phyloP scores from a whole-genome alignment of 2,113 vertebrate genomes.

The Arothron firmamentum region DNA sequence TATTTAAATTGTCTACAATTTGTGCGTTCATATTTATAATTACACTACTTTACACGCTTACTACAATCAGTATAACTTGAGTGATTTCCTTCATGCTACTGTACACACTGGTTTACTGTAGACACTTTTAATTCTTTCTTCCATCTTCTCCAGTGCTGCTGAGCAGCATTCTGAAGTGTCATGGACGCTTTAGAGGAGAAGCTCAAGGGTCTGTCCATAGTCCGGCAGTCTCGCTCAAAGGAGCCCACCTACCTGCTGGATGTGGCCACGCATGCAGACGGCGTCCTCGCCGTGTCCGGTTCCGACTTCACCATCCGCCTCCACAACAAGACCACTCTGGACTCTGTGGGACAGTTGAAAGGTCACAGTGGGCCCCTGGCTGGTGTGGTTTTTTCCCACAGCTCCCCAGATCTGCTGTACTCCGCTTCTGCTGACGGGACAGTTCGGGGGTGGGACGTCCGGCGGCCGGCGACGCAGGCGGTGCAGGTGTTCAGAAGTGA shows the following conservation, averaged over 20 bases:
- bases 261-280: conserved; percentile 46
- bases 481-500: conserved; percentile 78
- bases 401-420: conserved; percentile 67
- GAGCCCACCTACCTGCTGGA: conserved; percentile 71
- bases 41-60: too few species aligned
- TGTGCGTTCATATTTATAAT: too few species aligned
- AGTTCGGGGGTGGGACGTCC: conserved; percentile 82
- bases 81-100: too few species aligned
- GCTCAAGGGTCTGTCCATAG: conserved; percentile 76
- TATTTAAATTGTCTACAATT: too few species aligned
- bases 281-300: conserved; percentile 77
- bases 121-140: too few species aligned
- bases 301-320: conserved; percentile 78
- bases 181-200: conserved; percentile 81
- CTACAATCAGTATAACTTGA: too few species aligned
- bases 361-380: conserved; percentile 63
- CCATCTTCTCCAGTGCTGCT: background rate
- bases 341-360: conserved; percentile 64
- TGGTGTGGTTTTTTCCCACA: conserved; percentile 77
- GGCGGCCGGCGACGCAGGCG: conserved; percentile 61
- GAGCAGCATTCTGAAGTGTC: background rate
- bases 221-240: conserved; percentile 61
- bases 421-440: conserved; percentile 82
- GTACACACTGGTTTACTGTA: too few species aligned
- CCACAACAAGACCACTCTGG: conserved; percentile 77